phyloP scores from a whole-genome alignment of 2,888 invertebrate species.

The Leucophenga maculata region DNA sequence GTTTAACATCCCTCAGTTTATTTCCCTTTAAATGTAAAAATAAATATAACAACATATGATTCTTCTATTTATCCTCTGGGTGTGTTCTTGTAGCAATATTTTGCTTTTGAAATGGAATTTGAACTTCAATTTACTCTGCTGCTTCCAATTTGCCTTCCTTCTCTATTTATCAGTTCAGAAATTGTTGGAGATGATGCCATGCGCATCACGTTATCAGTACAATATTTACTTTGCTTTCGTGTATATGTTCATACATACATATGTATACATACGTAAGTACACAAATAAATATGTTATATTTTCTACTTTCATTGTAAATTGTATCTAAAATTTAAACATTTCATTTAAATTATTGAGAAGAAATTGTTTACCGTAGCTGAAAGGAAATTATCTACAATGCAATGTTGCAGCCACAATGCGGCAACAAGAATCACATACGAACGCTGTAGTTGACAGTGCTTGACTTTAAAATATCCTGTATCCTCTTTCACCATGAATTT shows the following conservation, averaged over 20 bases:
- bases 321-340: too few relatives aligned
- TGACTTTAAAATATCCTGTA: too few relatives aligned
- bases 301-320: neutral
- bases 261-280: slow-evolving; percentile 25
- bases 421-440: too few relatives aligned
- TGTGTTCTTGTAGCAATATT: neutral
- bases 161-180: slow-evolving; percentile 13
- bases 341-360: neutral
- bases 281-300: neutral
- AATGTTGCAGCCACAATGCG: too few relatives aligned
- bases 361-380: neutral
- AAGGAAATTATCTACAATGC: too few relatives aligned
- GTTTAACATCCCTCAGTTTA: neutral
- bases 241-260: neutral
- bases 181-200: slow-evolving; percentile 21
- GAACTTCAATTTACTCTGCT: too few relatives aligned
- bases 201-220: slow-evolving; percentile 15
- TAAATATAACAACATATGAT: too few relatives aligned
- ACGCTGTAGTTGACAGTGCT: too few relatives aligned
- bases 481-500: too few relatives aligned
- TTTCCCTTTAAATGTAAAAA: slow-evolving; percentile 37
- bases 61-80: neutral
- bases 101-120: neutral
- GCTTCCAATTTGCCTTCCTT: neutral
- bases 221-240: neutral